These are phyloP conservation scores for Mus spretus DNA, from an alignment of 2,797 vertebrate species.

Conservation along the genomic window DNA sequence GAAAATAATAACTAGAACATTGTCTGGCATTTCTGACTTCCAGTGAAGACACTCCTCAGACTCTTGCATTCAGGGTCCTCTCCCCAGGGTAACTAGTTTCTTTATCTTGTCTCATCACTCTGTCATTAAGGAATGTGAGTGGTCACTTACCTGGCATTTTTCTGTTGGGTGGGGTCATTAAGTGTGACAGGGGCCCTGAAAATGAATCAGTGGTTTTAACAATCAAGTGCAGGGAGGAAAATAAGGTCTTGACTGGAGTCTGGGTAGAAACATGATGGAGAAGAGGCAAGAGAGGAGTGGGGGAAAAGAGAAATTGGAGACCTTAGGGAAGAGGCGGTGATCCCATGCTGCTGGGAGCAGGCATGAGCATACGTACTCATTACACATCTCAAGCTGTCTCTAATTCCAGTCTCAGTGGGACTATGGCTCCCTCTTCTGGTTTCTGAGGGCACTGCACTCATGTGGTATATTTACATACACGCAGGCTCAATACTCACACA, in stretches of 20 bases:
- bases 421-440: background rate
- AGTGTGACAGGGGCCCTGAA: background rate
- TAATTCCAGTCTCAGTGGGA: too few species aligned
- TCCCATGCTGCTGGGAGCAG: background rate
- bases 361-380: background rate
- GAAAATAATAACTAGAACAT: background rate
- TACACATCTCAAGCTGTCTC: too few species aligned
- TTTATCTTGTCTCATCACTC: background rate
- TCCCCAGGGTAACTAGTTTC: background rate
- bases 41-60: background rate
- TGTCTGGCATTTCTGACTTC: background rate
- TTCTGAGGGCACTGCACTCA: background rate
- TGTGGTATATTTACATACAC: background rate
- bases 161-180: background rate
- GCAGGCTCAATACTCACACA: background rate
- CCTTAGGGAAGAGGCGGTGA: background rate
- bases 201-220: background rate
- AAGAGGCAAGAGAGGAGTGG: background rate
- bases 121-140: background rate
- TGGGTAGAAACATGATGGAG: background rate
- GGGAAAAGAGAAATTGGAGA: background rate
- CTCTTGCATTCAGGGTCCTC: background rate
- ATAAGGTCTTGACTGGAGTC: background rate
- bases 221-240: background rate
- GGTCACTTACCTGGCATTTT: background rate